Percentiles rank a stretch among this genome's conserved stretches.
Evolutionary conservation across 2,888 invertebrate species (phyloP).

Genomic region (Smittia aterrima): DNA sequence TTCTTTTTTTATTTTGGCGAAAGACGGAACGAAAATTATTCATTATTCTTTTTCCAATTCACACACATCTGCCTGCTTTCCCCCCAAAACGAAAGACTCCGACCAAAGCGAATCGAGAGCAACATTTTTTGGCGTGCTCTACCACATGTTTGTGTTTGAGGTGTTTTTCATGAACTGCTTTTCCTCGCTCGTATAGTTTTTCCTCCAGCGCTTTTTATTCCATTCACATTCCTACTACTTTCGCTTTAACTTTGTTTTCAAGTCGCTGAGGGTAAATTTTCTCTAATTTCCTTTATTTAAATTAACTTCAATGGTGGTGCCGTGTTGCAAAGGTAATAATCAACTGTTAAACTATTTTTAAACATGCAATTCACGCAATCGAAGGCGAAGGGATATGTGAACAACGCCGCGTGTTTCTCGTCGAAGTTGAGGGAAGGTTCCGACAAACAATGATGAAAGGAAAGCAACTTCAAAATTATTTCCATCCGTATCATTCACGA

Average conservation of each 20-base stretch:
- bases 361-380: conserved; percentile 35
- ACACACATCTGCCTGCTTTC: not conserved
- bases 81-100: not conserved
- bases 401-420: conserved; percentile 21
- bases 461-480: not conserved
- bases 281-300: conserved; percentile 9
- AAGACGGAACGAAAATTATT: not conserved
- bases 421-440: not conserved
- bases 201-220: not conserved
- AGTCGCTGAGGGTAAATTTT: not conserved
- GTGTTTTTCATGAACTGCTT: conserved; percentile 2
- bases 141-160: conserved; percentile 30
- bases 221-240: not conserved
- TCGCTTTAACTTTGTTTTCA: not conserved
- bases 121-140: conserved; percentile 18
- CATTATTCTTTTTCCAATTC: not conserved
- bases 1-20: not conserved
- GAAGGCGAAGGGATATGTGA: not conserved
- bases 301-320: not conserved
- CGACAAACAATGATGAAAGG: not conserved
- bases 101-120: not conserved
- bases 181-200: conserved; percentile 6
- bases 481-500: conserved; percentile 25
- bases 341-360: conserved; percentile 32
- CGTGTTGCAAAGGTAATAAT: conserved; percentile 23